Base-by-base conservation (phyloP, 1,140 invertebrate genomes). In the Sycobia sp. region DNA sequence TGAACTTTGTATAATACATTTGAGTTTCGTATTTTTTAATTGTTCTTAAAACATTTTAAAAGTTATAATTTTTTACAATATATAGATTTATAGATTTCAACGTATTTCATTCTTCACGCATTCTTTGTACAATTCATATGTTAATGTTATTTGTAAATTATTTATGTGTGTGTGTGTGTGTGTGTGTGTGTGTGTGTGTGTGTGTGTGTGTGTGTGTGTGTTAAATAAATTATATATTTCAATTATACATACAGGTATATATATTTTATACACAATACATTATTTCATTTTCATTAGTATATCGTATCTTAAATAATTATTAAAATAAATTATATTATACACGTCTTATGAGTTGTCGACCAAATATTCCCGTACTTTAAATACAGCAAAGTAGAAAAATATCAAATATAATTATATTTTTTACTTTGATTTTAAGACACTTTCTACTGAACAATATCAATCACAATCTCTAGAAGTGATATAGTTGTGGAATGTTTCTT, bases 361-460 rank as follows among this genome's bases (percentile, higher is more conserved):
- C 53, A 53, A 44, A 44, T 43, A 38, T 54, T 36, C 49, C 9
- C 23, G 20, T 62, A 36, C 3, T 39, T 55, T 47, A 54, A 27
- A 43, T 47, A 55, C 39, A 47, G 22, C 10, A 23, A 49, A 49
- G 51, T 62, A 56, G 32, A 62, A 62, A 62, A 62, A 62, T 62
- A 62, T 62, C n/a, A 62, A 62, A 62, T 39, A 39, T 10, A 32
- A 56, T n/a, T 23, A 44, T 61, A 44, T 25, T 36, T 7, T 46
- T 32, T 58, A 25, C 10, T 36, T 36, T 25, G 13, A 47, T 25
- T 18, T 16, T 11, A 41, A 39, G 1, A 59, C 16, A 59, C n/a
- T 47, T 39, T 58, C 58, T 60, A 60, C 11, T 51, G 16, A 22
- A 43, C 14, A 29, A 49, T 41, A 34, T 18, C 29, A 60, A 34